phyloP scores from a whole-genome alignment of 2,888 invertebrate species.

The Pollenia griseotomentosa region DNA sequence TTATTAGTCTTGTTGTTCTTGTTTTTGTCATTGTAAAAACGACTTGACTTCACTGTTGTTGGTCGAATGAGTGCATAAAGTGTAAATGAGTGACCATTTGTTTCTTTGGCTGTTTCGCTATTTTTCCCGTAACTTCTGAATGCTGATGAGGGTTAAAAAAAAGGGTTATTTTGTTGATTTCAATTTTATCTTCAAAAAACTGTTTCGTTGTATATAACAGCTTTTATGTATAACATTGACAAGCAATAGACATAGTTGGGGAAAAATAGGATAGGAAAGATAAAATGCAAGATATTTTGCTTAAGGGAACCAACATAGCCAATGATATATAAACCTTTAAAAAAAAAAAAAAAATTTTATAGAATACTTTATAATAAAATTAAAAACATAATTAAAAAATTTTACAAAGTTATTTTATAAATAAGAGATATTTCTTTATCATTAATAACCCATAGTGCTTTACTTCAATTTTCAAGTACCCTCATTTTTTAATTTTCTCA shows the following conservation, averaged over 20 bases:
- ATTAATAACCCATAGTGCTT: background rate
- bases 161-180: slow-evolving; percentile 1
- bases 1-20: slow-evolving; percentile 12
- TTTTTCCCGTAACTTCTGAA: background rate
- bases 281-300: background rate
- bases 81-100: slow-evolving; percentile 31
- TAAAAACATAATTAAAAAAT: too few species aligned
- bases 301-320: background rate
- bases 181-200: background rate
- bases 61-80: slow-evolving; percentile 9
- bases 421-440: too few species aligned
- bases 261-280: background rate
- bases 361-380: background rate
- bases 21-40: slow-evolving; percentile 8
- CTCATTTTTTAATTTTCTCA: background rate
- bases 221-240: slow-evolving; percentile 28
- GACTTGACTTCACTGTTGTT: slow-evolving; percentile 15
- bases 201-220: slow-evolving; percentile 2
- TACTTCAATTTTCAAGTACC: background rate
- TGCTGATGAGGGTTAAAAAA: slow-evolving; percentile 38
- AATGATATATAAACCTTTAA: background rate
- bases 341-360: background rate
- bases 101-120: slow-evolving; percentile 6
- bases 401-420: too few species aligned
- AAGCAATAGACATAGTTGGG: slow-evolving; percentile 19